Evolutionary conservation across 30 jellyfish, hydroid and myxozoan species (phyloP).

Genomic region (Turritopsis dohrnii): DNA sequence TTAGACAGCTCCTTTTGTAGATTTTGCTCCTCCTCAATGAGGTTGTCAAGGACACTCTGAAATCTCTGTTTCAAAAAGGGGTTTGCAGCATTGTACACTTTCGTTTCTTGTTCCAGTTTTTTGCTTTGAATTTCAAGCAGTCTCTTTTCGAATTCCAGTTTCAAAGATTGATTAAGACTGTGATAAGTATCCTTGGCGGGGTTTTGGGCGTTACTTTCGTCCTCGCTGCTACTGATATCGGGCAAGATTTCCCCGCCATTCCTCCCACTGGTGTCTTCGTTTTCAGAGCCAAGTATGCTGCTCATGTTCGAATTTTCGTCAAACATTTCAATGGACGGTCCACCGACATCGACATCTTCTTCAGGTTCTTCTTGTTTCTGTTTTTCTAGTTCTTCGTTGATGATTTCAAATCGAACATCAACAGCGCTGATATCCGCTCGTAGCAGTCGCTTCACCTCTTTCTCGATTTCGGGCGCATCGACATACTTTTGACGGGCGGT

Average conservation of each 20-base stretch:
- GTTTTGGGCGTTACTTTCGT: conserved; percentile 54
- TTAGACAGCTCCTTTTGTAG: background rate
- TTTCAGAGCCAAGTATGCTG: conserved; percentile 10
- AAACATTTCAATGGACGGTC: conserved; percentile 30
- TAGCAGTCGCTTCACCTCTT: conserved; percentile 82
- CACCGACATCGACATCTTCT: conserved; percentile 78
- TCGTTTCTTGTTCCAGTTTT: conserved; percentile 77
- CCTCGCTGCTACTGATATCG: conserved; percentile 96
- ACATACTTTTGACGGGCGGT: conserved; percentile 90
- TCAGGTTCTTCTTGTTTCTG: conserved; percentile 79
- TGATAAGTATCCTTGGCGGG: conserved; percentile 9
- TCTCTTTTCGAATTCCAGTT: conserved; percentile 42
- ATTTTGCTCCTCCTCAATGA: conserved; percentile 53
- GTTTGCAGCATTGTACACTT: conserved; percentile 72
- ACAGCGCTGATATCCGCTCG: conserved; percentile 98
- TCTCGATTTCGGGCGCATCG: conserved; percentile 97
- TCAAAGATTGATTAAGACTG: conserved; percentile 25
- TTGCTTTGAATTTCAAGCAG: conserved; percentile 57
- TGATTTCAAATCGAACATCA: conserved; percentile 73
- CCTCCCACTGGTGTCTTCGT: conserved; percentile 17
- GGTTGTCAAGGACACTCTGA: conserved; percentile 65
- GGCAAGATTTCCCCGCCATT: conserved; percentile 78
- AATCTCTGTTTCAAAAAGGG: conserved; percentile 92
- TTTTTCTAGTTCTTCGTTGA: conserved; percentile 59
- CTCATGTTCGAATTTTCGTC: conserved; percentile 31